Percentiles rank a stretch among this genome's conserved stretches.
Evolutionary conservation across 1,140 invertebrate species (phyloP).

Genomic region (Augochlora pura): DNA sequence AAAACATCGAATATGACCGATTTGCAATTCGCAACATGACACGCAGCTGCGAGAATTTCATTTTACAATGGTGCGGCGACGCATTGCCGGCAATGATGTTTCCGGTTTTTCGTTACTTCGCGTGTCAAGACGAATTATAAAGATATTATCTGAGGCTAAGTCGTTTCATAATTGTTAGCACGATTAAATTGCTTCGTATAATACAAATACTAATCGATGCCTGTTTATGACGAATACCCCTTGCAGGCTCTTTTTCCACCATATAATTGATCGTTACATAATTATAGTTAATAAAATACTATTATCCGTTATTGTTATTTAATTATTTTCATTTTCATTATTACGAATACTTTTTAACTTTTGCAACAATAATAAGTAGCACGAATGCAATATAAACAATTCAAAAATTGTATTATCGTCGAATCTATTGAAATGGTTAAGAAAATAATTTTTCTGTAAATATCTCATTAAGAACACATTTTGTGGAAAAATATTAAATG

Average conservation of each 20-base stretch:
- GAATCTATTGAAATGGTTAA: too few relatives aligned
- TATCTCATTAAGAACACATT: too few relatives aligned
- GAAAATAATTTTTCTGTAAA: too few relatives aligned
- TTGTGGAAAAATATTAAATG: too few relatives aligned
- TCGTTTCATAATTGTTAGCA: slow-evolving; percentile 7
- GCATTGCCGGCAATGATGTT: not conserved
- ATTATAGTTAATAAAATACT: too few relatives aligned
- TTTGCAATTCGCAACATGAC: slow-evolving; percentile 21
- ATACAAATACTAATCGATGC: not conserved
- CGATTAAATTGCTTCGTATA: not conserved
- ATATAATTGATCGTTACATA: not conserved
- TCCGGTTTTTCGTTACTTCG: slow-evolving; percentile 18
- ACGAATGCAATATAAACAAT: too few relatives aligned
- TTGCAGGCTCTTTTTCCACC: not conserved
- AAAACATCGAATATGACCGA: not conserved
- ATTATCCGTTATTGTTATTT: too few relatives aligned
- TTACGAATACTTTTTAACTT: too few relatives aligned
- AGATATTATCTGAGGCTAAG: not conserved
- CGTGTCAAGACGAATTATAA: not conserved
- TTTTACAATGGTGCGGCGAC: not conserved
- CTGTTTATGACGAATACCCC: not conserved
- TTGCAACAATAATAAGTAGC: too few relatives aligned
- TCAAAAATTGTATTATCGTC: too few relatives aligned
- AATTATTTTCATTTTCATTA: too few relatives aligned
- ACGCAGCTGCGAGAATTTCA: not conserved